Evolutionary conservation across 92 coral and sea anemone species (phyloP).

Genomic region (Pocillopora grandis): DNA sequence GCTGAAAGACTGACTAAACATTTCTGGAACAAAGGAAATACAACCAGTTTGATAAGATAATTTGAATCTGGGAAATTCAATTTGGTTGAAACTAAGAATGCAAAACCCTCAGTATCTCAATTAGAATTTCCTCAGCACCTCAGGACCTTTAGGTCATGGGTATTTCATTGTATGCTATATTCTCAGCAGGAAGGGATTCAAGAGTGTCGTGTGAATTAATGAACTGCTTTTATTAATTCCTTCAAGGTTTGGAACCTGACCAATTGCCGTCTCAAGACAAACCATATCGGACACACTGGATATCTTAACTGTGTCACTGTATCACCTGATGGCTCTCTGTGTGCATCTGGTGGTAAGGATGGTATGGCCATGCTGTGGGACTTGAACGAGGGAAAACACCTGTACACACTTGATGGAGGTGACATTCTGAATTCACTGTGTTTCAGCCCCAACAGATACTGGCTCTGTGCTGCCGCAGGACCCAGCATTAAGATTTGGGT

Average conservation of each 20-base stretch:
- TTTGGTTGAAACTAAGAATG: too few relatives aligned
- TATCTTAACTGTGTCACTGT: slow-evolving; percentile 98
- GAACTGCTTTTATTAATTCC: not conserved
- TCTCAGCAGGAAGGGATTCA: too few relatives aligned
- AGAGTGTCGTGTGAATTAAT: too few relatives aligned
- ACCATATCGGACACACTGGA: slow-evolving; percentile 96
- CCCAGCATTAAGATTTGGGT: slow-evolving; percentile 98
- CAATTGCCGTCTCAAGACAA: slow-evolving; percentile 99
- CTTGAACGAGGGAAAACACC: slow-evolving; percentile 96
- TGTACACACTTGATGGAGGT: slow-evolving; percentile 95
- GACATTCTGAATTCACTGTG: slow-evolving; percentile 91
- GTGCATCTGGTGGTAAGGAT: slow-evolving; percentile 99
- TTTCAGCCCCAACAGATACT: slow-evolving; percentile 98
- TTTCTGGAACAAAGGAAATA: too few relatives aligned
- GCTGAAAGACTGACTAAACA: too few relatives aligned
- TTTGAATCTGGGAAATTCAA: not conserved
- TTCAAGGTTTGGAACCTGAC: slow-evolving; percentile 95
- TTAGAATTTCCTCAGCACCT: too few relatives aligned
- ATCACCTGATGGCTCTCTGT: slow-evolving; percentile 98
- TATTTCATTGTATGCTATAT: not conserved
- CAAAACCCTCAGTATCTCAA: too few relatives aligned
- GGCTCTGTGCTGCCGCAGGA: slow-evolving; percentile 99
- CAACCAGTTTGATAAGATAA: too few relatives aligned
- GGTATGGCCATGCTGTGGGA: slow-evolving; percentile 99
- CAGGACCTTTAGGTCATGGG: not conserved